Conservation (phyloP, 2,888 invertebrate genomes). For the Tortrix viridana region DNA sequence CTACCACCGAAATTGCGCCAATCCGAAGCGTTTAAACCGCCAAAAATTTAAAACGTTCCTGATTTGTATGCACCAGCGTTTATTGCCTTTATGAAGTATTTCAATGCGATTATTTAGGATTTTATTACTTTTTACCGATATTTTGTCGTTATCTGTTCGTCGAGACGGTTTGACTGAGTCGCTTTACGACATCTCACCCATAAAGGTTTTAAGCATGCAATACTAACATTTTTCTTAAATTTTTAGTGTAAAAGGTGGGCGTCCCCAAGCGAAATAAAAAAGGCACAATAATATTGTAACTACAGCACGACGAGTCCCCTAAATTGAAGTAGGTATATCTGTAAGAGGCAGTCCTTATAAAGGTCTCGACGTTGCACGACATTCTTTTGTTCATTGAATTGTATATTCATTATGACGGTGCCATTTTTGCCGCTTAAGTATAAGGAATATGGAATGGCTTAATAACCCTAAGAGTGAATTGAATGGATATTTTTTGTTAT, state of each 20-base stretch:
- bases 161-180: conserved; percentile 38
- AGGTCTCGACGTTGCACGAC: conserved; percentile 36
- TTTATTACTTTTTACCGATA: conserved; percentile 46
- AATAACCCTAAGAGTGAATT: conserved; percentile 39
- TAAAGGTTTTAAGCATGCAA: conserved; percentile 45
- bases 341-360: conserved; percentile 42
- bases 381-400: conserved; percentile 43
- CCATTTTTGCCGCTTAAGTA: conserved; percentile 39
- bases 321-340: conserved; percentile 39
- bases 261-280: conserved; percentile 11
- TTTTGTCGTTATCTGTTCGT: conserved; percentile 43
- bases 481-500: conserved; percentile 41
- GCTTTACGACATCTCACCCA: conserved; percentile 45
- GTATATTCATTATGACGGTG: conserved; percentile 42
- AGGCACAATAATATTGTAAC: conserved; percentile 35
- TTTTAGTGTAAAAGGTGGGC: conserved; percentile 34
- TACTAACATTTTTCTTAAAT: conserved; percentile 31
- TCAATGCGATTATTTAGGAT: conserved; percentile 53
- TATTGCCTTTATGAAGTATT: conserved; percentile 54
- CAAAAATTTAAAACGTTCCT: conserved; percentile 45
- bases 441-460: conserved; percentile 27
- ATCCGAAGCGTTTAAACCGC: conserved; percentile 4
- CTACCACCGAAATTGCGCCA: too few relatives aligned
- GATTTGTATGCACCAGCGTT: conserved; percentile 49
- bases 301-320: conserved; percentile 17